Conservation (phyloP, 2,888 invertebrate genomes). For the Palloptera scutellata region DNA sequence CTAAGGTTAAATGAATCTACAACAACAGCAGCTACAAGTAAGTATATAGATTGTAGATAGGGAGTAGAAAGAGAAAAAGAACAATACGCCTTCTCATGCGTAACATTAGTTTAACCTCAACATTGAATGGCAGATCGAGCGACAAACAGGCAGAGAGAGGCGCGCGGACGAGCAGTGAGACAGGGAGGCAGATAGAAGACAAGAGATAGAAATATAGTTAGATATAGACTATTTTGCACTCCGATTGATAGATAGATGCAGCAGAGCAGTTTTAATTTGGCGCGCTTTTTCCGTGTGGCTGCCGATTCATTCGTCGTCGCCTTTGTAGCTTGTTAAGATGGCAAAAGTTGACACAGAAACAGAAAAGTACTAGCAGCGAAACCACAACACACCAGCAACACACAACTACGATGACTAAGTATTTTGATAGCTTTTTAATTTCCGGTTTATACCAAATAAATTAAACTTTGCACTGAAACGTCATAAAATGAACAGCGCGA, state of each 20-base stretch:
- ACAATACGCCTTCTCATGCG: slow-evolving; percentile 31
- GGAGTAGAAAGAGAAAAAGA: slow-evolving; percentile 5
- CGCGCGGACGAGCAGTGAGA: too few species aligned
- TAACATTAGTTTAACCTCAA: slow-evolving; percentile 34
- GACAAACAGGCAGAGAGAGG: too few species aligned
- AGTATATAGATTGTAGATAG: too few species aligned
- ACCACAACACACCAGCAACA: neutral
- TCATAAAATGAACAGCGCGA: too few species aligned
- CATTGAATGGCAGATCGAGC: slow-evolving; percentile 36
- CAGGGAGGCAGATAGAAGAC: too few species aligned
- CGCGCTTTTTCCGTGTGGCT: slow-evolving; percentile 6
- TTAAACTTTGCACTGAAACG: too few species aligned
- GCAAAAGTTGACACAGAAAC: neutral
- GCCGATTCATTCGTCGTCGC: neutral
- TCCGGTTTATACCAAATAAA: neutral
- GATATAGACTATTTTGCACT: too few species aligned
- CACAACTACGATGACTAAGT: too few species aligned
- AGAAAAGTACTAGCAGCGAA: neutral
- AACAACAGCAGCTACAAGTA: slow-evolving; percentile 15
- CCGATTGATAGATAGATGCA: too few species aligned
- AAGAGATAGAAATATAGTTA: too few species aligned
- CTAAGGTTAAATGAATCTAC: slow-evolving; percentile 9
- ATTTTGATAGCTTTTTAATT: neutral
- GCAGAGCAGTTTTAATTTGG: neutral
- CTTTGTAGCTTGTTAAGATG: neutral